These are phyloP conservation scores for Heliconius melpomene DNA, from an alignment of 1,140 invertebrate species.

Conservation along the genomic window DNA sequence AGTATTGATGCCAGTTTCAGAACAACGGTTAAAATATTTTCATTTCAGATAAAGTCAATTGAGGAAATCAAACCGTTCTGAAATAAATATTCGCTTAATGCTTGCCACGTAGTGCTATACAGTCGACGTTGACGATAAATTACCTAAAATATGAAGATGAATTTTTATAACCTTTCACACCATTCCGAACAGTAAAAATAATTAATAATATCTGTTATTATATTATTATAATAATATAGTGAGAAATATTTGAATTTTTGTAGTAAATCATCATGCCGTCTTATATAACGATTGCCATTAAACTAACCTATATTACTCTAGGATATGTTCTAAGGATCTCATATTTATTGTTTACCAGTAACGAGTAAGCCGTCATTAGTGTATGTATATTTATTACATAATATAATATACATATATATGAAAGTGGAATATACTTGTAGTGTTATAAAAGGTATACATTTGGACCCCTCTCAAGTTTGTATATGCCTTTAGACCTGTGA, in stretches of 20 bases:
- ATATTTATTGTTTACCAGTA: conserved; percentile 29
- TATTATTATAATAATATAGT: not conserved
- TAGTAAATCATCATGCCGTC: conserved; percentile 17
- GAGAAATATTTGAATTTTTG: conserved; percentile 3
- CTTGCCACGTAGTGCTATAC: conserved; percentile 21
- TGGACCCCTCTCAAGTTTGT: conserved; percentile 39
- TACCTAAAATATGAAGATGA: not conserved
- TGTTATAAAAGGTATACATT: conserved; percentile 24
- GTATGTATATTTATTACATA: conserved; percentile 39
- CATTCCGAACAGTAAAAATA: not conserved
- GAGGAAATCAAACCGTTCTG: not conserved
- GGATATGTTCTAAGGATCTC: conserved; percentile 36
- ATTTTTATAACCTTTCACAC: not conserved
- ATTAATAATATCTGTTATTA: not conserved
- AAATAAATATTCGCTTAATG: conserved; percentile 8
- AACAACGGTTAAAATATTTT: not conserved
- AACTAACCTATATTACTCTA: conserved; percentile 14
- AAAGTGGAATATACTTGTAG: not conserved
- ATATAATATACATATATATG: conserved; percentile 37
- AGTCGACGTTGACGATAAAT: not conserved
- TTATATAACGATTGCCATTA: conserved; percentile 12
- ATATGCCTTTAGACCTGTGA: conserved; percentile 64
- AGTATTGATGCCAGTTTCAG: not conserved
- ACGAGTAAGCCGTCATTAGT: conserved; percentile 27
- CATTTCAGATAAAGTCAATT: not conserved